Base-by-base conservation (phyloP, 2,888 invertebrate species). In the Malthinus flaveolus region DNA sequence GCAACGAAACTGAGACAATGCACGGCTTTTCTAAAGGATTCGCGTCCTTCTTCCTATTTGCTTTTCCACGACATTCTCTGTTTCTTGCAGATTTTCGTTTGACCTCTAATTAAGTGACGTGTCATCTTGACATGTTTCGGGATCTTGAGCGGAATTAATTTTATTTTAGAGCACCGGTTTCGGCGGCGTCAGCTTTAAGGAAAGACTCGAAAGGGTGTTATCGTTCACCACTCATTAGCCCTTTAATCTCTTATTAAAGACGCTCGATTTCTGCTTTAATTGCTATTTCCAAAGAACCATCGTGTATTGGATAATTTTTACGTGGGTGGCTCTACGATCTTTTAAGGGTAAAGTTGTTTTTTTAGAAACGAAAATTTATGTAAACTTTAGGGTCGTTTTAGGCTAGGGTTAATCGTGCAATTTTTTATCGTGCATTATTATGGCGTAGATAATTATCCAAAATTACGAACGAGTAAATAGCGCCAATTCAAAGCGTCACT, bases 1-100 rank as follows among this genome's bases (percentile, higher is more conserved):
- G 62, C 62, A 65, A 49, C 51, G 58, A 46, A 51, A 39, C 56
- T 44, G 47, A 59, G 53, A 64, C 61, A 63, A 59, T 59, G 49
- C 59, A 51, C 15, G 50, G 39, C 48, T 45, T 45, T 53, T 55
- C 54, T 54, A 56, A 49, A 53, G 52, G 60, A 51, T 54, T 57
- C 60, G 50, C 51, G 50, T 36, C 37, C 51, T 47, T 56, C 49
- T 56, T 46, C 46, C 34, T 39, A 36, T 55, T 55, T 56, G 33
- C 50, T 46, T 51, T 39, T 37, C 23, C 10, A 32, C 51, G 32
- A 23, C 13, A 15, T 36, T 35, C 34, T 32, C 52, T 48, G 51
- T 58, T 44, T 48, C 51, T 58, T 5, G 23, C 23, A 49, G 48
- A 52, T 58, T 50, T 50, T 50, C 55, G 46, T 55, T 49, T 47